Base-by-base conservation (phyloP, 1,140 invertebrate genomes). In the Pseudoatta argentina region DNA sequence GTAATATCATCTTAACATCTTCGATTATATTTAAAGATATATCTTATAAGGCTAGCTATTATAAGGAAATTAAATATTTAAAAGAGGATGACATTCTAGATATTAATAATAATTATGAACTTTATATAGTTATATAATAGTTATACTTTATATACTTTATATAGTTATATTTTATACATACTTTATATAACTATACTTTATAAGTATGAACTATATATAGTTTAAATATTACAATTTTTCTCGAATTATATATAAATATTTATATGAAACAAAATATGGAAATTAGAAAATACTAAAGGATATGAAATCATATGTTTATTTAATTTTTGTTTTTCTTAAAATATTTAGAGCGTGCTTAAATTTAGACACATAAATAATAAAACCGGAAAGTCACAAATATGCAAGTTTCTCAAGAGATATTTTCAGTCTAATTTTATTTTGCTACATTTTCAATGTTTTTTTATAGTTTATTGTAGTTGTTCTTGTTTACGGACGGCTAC, bases 311-410 rank as follows among this genome's bases (percentile, higher is more conserved):
- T 34, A 21, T 66, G 8, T 39, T 39, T 39, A 39, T 39, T 69
- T 69, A 67, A 79, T 67, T 69, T 69, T 44, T 2, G 18, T 24
- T 16, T 14, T 55, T 81, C 10, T 69, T 55, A 69, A 34, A 39
- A 66, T 64, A 30, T 5, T 78, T 51, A 18, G 1, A 63, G 16
- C 34, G 21, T 12, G 39, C 2, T 48, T n/a, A 61, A 44, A 76
- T 27, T 2, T 39, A 18, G 4, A 24, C 4, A 30, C 7, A 39
- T 53, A 55, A 79, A 81, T 27, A 71, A 81, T 44, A 71, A 39
- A 39, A 51, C 5, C 8, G 8, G 27, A 66, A 24, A 81, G 21
- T 71, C 21, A 78, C 59, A 81, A 57, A 81, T 57, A 81, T 57
- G 21, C 30, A 69, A 21, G 39, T 81, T 39, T 57, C 34, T 71